A percentile compares a stretch with the other conserved stretches of the same genome.
Conservation (phyloP, 1,140 invertebrate species). For the Drosophila melanica region DNA sequence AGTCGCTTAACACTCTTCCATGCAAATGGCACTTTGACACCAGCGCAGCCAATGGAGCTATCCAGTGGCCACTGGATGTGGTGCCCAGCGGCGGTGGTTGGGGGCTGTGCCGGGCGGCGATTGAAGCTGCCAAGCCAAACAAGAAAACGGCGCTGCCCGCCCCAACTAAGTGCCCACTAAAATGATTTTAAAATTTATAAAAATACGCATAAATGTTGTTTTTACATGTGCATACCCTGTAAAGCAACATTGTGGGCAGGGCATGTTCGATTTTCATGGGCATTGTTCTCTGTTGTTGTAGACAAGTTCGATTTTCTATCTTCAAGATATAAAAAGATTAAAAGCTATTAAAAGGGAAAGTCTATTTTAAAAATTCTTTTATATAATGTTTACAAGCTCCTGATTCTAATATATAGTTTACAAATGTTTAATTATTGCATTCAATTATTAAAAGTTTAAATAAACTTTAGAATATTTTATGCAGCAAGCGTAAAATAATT, state of each 20-base stretch:
- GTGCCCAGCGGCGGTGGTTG: not conserved
- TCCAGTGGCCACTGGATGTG: slow-evolving; percentile 14
- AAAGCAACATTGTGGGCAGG: not conserved
- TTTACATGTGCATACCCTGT: slow-evolving; percentile 32
- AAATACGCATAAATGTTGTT: slow-evolving; percentile 41
- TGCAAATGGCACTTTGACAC: slow-evolving; percentile 69
- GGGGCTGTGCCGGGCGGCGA: not conserved
- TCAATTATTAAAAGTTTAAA: too few relatives aligned
- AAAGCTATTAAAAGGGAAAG: too few relatives aligned
- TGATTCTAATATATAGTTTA: too few relatives aligned
- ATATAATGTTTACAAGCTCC: too few relatives aligned
- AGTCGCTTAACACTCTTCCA: slow-evolving; percentile 56
- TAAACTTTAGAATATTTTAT: too few relatives aligned
- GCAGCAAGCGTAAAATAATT: too few relatives aligned
- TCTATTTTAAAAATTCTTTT: too few relatives aligned
- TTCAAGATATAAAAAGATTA: too few relatives aligned
- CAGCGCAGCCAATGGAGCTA: slow-evolving; percentile 6
- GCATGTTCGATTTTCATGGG: not conserved
- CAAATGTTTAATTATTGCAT: too few relatives aligned
- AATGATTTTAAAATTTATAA: slow-evolving; percentile 75
- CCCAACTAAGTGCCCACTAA: slow-evolving; percentile 74
- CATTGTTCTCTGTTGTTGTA: not conserved
- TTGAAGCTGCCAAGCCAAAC: slow-evolving; percentile 43
- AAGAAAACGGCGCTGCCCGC: slow-evolving; percentile 15
- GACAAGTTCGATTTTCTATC: too few relatives aligned